Evolutionary conservation across 2,113 vertebrate species (phyloP).

Genomic region (Cairina moschata): DNA sequence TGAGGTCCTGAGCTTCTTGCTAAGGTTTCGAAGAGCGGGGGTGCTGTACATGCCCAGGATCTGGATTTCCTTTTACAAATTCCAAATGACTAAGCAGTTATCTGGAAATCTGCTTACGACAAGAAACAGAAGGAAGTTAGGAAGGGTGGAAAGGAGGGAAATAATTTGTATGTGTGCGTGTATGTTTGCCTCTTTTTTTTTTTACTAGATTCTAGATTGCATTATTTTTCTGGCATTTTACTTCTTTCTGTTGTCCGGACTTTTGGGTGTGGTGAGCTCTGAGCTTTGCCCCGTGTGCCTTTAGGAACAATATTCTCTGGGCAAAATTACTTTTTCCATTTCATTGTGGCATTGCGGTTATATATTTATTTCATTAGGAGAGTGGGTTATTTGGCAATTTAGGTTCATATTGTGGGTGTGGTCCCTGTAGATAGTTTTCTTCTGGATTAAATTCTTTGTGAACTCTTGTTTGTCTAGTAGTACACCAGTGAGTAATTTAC

Average conservation of each 20-base stretch:
- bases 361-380: conserved; percentile 34
- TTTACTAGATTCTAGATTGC: not conserved
- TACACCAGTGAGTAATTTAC: not conserved
- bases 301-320: conserved; percentile 26
- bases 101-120: conserved; percentile 59
- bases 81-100: conserved; percentile 20
- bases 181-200: not conserved
- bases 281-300: conserved; percentile 36
- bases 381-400: conserved; percentile 24
- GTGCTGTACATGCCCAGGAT: not conserved
- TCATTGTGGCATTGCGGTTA: conserved; percentile 37
- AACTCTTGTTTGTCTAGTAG: not conserved
- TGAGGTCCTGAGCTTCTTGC: not conserved
- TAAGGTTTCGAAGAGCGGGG: not conserved
- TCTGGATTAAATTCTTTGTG: not conserved
- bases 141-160: not conserved
- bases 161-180: not conserved
- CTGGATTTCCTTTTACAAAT: conserved; percentile 55
- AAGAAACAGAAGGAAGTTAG: conserved; percentile 13
- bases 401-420: conserved; percentile 21
- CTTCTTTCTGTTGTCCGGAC: conserved; percentile 21
- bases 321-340: conserved; percentile 50
- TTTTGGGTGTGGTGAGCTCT: conserved; percentile 32
- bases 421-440: not conserved
- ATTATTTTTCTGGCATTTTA: conserved; percentile 18